Percentiles rank a stretch among this genome's conserved stretches.
Conservation (phyloP, 2,113 vertebrate species). For the Felis chaus region DNA sequence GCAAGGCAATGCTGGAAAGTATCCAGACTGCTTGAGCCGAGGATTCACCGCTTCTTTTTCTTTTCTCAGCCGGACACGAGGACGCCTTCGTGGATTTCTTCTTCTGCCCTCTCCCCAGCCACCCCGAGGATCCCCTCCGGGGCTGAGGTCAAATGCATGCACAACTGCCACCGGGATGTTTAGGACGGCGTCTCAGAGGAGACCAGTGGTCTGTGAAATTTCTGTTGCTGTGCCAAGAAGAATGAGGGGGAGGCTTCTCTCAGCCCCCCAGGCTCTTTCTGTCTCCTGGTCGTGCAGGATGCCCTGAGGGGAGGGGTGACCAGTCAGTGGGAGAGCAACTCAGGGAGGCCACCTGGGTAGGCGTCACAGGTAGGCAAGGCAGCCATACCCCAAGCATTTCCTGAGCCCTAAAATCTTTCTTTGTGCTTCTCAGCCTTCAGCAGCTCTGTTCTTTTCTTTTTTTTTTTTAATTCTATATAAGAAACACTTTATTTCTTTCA, state of each 20-base stretch:
- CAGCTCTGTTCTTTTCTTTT: too few species aligned
- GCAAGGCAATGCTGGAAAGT: background rate
- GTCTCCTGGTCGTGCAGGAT: rapidly evolving
- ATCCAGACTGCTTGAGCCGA: background rate
- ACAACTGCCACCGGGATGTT: rapidly evolving
- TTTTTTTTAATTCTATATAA: background rate
- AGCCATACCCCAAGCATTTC: rapidly evolving
- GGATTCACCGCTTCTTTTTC: background rate
- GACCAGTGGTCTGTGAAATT: background rate
- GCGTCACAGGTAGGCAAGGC: rapidly evolving
- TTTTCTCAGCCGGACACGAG: background rate
- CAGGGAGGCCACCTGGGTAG: background rate
- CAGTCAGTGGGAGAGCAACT: rapidly evolving
- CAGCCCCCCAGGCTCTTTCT: rapidly evolving
- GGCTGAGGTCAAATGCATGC: too few species aligned
- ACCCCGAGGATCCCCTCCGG: background rate
- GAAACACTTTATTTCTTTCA: background rate
- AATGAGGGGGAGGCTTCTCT: background rate
- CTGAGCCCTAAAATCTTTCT: rapidly evolving
- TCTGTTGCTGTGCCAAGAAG: background rate
- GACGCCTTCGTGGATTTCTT: background rate
- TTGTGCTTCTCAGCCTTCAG: background rate
- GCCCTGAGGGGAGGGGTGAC: rapidly evolving
- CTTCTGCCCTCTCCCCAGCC: background rate
- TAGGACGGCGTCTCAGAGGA: background rate